Evolutionary conservation across 2,888 invertebrate species (phyloP), one percentile per base, ranked within the genome.

Genomic region (Nomada fucata): DNA sequence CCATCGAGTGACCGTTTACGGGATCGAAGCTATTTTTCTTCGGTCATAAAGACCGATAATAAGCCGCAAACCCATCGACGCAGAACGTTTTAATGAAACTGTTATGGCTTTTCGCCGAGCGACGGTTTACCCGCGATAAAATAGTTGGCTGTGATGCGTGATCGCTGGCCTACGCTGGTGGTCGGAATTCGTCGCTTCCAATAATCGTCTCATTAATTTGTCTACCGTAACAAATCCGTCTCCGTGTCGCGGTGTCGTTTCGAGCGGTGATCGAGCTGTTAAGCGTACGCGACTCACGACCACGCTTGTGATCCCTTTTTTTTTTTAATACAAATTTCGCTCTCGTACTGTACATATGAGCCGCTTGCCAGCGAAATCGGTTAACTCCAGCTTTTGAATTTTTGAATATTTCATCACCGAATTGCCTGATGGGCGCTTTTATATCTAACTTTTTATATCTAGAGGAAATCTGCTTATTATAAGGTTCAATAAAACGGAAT

Each of bases 151-250:
- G 77, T 59, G 70, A 61, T 67, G 57, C 50, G 63, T 82, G 76
- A 64, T 76, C 55, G 23, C 29, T 15, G 59, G 42, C 13, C 29
- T 44, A 13, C 47, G 23, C 20, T 23, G 7, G 71, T 50, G 77
- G 77, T 73, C 23, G 67, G 82, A 77, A 77, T 74, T 83, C 82
- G 83, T 78, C 69, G 75, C 69, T 75, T 69, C 71, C 72, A 71
- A 75, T 83, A 75, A 83, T 78, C 75, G 79, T 76, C 84, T 79
- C 79, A 76, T 84, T 84, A 83, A 79, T 84, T 83, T 70, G 36
- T 61, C 68, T 3, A 44, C 42, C 68, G 55, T 76, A 71, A 79
- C 83, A 71, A 83, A 78, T 75, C 53, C 67, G 77, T 74, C 55
- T 76, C 42, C 55, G 42, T 42, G 42, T 60, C 47, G 29, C 55